phyloP scores from a whole-genome alignment of 2,888 invertebrate species.

The Gerris lacustris region DNA sequence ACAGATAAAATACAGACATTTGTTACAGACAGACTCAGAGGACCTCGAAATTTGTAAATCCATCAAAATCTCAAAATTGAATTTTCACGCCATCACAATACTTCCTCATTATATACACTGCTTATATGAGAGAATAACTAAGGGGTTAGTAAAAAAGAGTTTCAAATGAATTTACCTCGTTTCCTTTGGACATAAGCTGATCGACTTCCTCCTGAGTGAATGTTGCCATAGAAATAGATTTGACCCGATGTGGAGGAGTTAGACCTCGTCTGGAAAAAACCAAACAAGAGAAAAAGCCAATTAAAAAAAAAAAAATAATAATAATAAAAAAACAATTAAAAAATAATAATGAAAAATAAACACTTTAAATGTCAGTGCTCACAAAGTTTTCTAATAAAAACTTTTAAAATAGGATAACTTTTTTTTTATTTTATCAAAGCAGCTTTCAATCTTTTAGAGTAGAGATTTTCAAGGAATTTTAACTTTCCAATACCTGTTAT shows the following conservation, averaged over 20 bases:
- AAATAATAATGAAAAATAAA: constrained; percentile 7
- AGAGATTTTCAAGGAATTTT: background rate
- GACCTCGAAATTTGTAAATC: background rate
- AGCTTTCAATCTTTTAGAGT: background rate
- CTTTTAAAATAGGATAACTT: background rate
- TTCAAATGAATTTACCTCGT: constrained; percentile 47
- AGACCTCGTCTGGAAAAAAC: constrained; percentile 68
- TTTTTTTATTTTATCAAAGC: background rate
- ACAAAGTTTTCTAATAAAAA: background rate
- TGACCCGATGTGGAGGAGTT: constrained; percentile 94
- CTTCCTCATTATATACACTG: background rate
- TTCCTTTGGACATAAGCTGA: constrained; percentile 75
- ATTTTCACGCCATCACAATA: background rate
- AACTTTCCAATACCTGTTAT: too few species aligned
- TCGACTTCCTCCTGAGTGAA: constrained; percentile 93
- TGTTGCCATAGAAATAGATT: constrained; percentile 97
- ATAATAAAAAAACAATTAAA: background rate
- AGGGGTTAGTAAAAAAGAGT: too few species aligned
- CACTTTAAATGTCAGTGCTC: background rate
- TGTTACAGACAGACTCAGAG: too few species aligned
- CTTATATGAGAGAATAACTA: background rate
- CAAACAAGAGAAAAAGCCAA: background rate
- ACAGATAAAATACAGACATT: too few species aligned
- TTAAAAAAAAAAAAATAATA: background rate
- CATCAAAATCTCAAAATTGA: background rate